A percentile compares a stretch with the other conserved stretches of the same genome.
Evolutionary conservation across 2,797 vertebrate species (phyloP).

Genomic region (Myotis pilosus): DNA sequence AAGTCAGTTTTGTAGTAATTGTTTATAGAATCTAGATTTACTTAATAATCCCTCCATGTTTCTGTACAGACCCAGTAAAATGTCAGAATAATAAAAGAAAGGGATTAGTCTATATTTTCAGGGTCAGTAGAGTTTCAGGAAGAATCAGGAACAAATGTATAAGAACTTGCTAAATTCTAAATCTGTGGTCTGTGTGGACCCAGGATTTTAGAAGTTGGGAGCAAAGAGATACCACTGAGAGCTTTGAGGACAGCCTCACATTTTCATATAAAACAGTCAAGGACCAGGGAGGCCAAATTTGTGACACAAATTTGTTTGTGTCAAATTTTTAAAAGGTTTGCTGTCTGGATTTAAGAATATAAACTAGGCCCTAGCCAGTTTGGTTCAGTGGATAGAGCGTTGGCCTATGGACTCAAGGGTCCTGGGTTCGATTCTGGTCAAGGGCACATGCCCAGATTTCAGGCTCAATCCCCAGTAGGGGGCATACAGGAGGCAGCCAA

Average conservation of each 20-base stretch:
- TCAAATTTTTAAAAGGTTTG: neutral
- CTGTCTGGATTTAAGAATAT: neutral
- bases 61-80: neutral
- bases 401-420: no score
- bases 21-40: neutral
- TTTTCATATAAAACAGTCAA: neutral
- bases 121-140: neutral
- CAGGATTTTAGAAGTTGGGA: constrained; percentile 1
- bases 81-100: constrained; percentile 9
- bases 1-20: neutral
- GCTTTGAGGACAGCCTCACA: neutral
- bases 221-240: neutral
- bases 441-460: no score
- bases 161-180: constrained; percentile 4
- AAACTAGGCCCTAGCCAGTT: neutral
- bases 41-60: neutral
- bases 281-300: neutral
- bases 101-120: neutral
- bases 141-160: neutral
- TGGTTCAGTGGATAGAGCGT: no score
- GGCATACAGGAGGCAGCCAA: no score
- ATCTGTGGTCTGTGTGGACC: neutral
- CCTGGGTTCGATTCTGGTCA: no score
- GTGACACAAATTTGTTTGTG: neutral
- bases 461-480: no score